phyloP scores from a whole-genome alignment of 2,113 vertebrate genomes.

The Gallinago jamesoni region DNA sequence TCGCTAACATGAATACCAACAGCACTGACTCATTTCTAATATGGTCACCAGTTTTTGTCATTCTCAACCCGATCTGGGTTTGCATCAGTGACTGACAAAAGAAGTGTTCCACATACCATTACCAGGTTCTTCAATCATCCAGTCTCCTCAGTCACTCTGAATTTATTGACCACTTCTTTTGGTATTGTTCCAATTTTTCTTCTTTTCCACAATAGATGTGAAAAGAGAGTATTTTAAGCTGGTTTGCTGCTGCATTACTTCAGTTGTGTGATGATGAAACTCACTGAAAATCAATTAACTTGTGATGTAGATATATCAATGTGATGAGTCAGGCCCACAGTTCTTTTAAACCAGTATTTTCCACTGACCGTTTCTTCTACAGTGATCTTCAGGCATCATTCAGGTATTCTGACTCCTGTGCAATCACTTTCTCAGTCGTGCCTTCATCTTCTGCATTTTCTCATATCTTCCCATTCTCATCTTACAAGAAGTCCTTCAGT shows the following conservation, averaged over 20 bases:
- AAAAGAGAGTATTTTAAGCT: neutral
- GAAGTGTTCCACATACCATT: slow-evolving; percentile 23
- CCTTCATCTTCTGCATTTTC: neutral
- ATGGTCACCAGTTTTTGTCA: slow-evolving; percentile 45
- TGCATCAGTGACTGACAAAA: slow-evolving; percentile 9
- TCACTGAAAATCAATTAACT: neutral
- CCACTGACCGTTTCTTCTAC: neutral
- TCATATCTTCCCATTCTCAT: neutral
- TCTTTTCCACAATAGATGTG: neutral
- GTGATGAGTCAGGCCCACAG: neutral
- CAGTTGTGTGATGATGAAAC: neutral
- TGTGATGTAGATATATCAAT: neutral
- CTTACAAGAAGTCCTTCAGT: neutral
- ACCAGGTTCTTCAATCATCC: slow-evolving; percentile 47
- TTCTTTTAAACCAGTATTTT: neutral
- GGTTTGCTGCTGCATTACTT: neutral
- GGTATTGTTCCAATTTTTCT: slow-evolving; percentile 5
- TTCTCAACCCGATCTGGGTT: neutral
- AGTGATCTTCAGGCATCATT: neutral
- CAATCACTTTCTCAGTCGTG: neutral
- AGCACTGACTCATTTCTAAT: slow-evolving; percentile 32
- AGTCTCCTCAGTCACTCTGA: slow-evolving; percentile 34
- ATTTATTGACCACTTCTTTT: slow-evolving; percentile 32
- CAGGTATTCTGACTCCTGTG: neutral
- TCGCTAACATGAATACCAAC: slow-evolving; percentile 19